These are phyloP conservation scores for Darevskia nairensis DNA, from an alignment of 2,797 vertebrate genomes.

Conservation along the genomic window DNA sequence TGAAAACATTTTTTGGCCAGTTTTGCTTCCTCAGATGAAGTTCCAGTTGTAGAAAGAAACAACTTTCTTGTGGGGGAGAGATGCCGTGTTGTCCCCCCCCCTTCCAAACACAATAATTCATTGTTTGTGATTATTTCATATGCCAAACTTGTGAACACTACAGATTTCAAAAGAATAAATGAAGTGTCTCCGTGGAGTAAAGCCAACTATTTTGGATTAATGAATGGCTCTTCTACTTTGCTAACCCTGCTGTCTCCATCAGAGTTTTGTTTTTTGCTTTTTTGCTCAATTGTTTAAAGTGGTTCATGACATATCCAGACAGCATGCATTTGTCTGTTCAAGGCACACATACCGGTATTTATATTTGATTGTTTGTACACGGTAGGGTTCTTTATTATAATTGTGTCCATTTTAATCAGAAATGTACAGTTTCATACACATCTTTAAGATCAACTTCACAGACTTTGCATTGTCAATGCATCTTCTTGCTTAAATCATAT, in stretches of 20 bases:
- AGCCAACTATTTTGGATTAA: slow-evolving; percentile 66
- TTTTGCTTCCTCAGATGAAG: slow-evolving; percentile 60
- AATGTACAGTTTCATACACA: neutral
- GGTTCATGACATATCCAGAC: slow-evolving; percentile 40
- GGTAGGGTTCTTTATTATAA: slow-evolving; percentile 22
- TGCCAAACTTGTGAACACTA: slow-evolving; percentile 60
- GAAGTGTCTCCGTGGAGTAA: slow-evolving; percentile 55
- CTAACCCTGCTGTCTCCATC: slow-evolving; percentile 50
- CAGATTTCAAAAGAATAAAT: slow-evolving; percentile 70
- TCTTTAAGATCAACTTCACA: neutral
- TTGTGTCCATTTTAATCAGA: slow-evolving; percentile 38
- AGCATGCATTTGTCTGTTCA: slow-evolving; percentile 22
- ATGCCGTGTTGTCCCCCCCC: slow-evolving; percentile 25
- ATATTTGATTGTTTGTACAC: neutral
- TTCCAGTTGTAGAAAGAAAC: slow-evolving; percentile 38
- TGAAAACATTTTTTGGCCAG: slow-evolving; percentile 45
- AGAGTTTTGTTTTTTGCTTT: slow-evolving; percentile 32
- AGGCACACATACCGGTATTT: slow-evolving; percentile 24
- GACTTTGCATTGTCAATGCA: neutral
- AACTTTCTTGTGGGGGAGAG: neutral
- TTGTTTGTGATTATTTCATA: slow-evolving; percentile 60
- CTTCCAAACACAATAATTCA: slow-evolving; percentile 62
- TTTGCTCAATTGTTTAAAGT: slow-evolving; percentile 48
- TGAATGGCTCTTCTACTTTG: slow-evolving; percentile 46
- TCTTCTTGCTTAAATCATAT: neutral